These are phyloP conservation scores for Brachystomella parvula DNA, from an alignment of 1,140 invertebrate genomes.

Conservation along the genomic window DNA sequence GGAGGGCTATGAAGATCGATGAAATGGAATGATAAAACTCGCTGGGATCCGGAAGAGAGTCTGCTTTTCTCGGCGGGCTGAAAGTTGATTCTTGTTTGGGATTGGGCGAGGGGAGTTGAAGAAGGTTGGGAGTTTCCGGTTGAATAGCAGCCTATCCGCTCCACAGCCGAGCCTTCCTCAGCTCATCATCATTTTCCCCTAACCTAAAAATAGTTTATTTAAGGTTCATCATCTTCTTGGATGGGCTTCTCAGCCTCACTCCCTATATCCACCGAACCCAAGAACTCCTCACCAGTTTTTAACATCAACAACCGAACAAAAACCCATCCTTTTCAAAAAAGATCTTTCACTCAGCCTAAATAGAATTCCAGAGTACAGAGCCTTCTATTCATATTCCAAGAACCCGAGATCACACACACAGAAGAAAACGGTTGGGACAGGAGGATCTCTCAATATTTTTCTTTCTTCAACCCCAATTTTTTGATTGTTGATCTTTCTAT, in stretches of 20 bases:
- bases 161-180: slow-evolving; percentile 2
- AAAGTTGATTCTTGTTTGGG: slow-evolving; percentile 28
- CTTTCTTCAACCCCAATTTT: not conserved
- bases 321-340: not conserved
- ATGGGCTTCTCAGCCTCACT: slow-evolving; percentile 4
- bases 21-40: not conserved
- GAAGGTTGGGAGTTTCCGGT: slow-evolving; percentile 33
- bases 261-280: not conserved
- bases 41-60: not conserved
- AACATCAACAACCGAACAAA: not conserved
- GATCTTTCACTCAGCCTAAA: not conserved
- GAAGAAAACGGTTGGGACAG: not conserved
- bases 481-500: slow-evolving; percentile 37
- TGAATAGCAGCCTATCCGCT: slow-evolving; percentile 31
- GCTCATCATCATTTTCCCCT: not conserved
- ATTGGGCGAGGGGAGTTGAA: slow-evolving; percentile 34
- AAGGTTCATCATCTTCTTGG: slow-evolving; percentile 21
- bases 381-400: not conserved
- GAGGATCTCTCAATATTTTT: slow-evolving; percentile 4
- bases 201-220: slow-evolving; percentile 21
- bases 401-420: not conserved
- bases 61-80: slow-evolving; percentile 18
- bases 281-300: not conserved
- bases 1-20: not conserved
- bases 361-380: not conserved